These are phyloP conservation scores for Toxonevra muliebris DNA, from an alignment of 2,888 invertebrate genomes.

Conservation along the genomic window DNA sequence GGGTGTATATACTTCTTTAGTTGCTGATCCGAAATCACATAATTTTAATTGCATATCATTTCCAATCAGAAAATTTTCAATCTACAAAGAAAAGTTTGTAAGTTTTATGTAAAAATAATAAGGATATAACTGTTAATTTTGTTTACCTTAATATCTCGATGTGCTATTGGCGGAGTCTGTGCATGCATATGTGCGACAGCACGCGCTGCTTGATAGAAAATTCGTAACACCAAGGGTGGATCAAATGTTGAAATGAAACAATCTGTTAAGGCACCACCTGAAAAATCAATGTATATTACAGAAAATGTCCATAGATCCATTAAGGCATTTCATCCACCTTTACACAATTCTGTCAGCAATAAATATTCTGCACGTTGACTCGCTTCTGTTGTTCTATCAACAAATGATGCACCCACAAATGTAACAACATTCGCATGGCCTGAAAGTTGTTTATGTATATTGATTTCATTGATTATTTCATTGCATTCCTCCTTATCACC, in stretches of 20 bases:
- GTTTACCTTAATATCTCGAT: conserved; percentile 91
- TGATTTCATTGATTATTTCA: conserved; percentile 84
- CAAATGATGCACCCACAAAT: conserved; percentile 84
- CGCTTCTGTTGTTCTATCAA: conserved; percentile 79
- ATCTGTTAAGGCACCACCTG: conserved; percentile 63
- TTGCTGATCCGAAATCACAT: conserved; percentile 98
- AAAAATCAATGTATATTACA: neutral
- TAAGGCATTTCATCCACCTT: conserved; percentile 69
- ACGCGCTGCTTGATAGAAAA: conserved; percentile 90
- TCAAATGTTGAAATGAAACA: conserved; percentile 57
- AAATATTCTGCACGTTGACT: conserved; percentile 91
- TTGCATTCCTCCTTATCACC: conserved; percentile 83
- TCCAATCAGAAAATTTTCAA: conserved; percentile 93
- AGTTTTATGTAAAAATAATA: neutral
- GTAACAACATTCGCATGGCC: conserved; percentile 93
- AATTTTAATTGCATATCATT: conserved; percentile 87
- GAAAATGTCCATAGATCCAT: neutral
- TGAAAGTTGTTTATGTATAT: conserved; percentile 84
- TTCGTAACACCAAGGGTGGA: conserved; percentile 74
- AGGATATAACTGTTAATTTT: neutral
- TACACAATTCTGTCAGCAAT: conserved; percentile 91
- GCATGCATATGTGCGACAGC: conserved; percentile 95
- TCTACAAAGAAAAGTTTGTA: conserved; percentile 60
- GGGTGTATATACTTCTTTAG: conserved; percentile 81
- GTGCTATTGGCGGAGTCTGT: conserved; percentile 89